Percentiles rank a stretch among this genome's conserved stretches.
phyloP scores from a whole-genome alignment of 2,113 vertebrate genomes.

The Capricornis sumatraensis region DNA sequence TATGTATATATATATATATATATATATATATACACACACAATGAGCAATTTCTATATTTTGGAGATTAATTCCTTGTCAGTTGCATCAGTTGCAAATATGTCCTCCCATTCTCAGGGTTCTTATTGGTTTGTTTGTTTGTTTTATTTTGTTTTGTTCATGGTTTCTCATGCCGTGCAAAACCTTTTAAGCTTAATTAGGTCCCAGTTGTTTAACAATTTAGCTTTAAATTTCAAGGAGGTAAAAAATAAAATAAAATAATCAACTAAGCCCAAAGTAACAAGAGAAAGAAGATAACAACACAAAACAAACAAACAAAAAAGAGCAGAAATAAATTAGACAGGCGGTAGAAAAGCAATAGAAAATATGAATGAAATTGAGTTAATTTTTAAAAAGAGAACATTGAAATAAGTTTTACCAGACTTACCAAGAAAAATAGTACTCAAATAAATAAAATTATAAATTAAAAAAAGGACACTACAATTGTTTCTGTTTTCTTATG shows the following conservation, averaged over 20 bases:
- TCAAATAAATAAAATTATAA: background rate
- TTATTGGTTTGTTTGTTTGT: background rate
- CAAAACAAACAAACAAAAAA: background rate
- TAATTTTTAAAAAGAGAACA: background rate
- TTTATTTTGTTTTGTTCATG: background rate
- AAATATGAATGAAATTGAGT: background rate
- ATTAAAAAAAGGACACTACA: background rate
- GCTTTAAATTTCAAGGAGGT: background rate
- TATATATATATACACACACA: no score
- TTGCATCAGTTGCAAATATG: background rate
- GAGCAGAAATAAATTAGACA: background rate
- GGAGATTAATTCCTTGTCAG: background rate
- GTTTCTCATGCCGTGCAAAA: background rate
- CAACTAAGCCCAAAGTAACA: background rate
- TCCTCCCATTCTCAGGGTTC: background rate
- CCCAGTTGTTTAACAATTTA: background rate
- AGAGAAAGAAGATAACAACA: background rate
- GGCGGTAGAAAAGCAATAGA: background rate
- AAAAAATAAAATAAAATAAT: background rate
- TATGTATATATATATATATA: no score
- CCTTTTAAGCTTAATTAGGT: background rate
- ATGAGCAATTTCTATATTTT: background rate
- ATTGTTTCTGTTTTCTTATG: background rate
- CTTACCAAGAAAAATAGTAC: background rate
- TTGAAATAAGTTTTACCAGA: background rate